Evolutionary conservation across 2,888 invertebrate species (phyloP).

Genomic region (Drosophila dives): DNA sequence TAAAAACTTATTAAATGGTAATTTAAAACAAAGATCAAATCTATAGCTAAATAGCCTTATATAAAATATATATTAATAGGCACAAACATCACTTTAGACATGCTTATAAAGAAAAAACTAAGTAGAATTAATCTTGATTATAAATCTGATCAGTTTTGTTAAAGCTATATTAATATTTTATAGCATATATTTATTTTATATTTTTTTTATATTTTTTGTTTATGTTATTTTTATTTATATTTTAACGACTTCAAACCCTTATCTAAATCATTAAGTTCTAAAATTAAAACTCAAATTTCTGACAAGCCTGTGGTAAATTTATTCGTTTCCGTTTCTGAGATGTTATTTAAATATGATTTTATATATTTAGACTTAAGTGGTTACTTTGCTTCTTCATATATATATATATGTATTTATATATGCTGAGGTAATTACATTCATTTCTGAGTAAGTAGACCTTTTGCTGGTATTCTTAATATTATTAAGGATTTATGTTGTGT

Average conservation of each 20-base stretch:
- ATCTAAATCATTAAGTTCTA: no score
- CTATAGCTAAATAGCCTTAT: no score
- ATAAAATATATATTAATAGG: no score
- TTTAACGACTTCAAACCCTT: background rate
- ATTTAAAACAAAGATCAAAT: no score
- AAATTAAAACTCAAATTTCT: background rate
- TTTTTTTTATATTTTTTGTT: no score
- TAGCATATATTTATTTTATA: no score
- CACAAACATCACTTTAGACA: background rate
- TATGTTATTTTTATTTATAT: no score
- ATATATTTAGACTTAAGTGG: conserved; percentile 3
- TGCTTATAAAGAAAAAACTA: background rate
- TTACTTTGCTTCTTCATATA: background rate
- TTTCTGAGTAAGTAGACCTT: background rate
- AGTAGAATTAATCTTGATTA: background rate
- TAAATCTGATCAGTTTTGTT: background rate
- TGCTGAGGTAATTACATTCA: conserved; percentile 16
- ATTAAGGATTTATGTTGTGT: conserved; percentile 14
- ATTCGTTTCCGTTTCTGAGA: background rate
- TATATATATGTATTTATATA: background rate
- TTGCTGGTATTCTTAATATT: conserved; percentile 11
- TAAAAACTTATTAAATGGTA: no score
- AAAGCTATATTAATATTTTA: no score
- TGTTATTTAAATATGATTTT: background rate
- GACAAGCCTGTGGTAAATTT: background rate